These are phyloP conservation scores for Pelosia muscerda DNA, from an alignment of 2,888 invertebrate genomes.

Conservation along the genomic window DNA sequence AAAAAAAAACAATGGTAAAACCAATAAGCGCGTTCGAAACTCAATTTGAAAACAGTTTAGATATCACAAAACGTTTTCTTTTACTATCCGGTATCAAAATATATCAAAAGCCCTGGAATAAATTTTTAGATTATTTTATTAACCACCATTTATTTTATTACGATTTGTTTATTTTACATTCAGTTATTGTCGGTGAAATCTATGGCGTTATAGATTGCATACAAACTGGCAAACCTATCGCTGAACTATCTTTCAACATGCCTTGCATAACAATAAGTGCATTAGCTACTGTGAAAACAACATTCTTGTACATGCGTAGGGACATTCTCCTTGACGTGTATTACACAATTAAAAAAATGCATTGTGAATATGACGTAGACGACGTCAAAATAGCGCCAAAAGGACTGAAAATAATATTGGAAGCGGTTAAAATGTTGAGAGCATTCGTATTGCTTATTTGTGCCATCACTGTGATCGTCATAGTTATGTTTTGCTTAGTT, in stretches of 20 bases:
- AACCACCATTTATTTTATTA: conserved; percentile 55
- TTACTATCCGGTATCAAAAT: conserved; percentile 65
- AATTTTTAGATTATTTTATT: conserved; percentile 43
- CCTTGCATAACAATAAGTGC: conserved; percentile 67
- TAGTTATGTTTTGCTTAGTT: conserved; percentile 58
- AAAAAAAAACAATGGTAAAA: conserved; percentile 11
- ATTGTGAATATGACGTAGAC: conserved; percentile 40
- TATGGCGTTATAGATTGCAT: conserved; percentile 65
- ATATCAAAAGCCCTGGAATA: conserved; percentile 29
- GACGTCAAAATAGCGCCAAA: conserved; percentile 13
- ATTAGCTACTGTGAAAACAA: conserved; percentile 61
- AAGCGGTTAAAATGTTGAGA: conserved; percentile 56
- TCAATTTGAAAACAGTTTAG: conserved; percentile 57
- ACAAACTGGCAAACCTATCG: conserved; percentile 55
- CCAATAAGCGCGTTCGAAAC: conserved; percentile 17
- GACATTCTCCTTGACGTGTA: conserved; percentile 53
- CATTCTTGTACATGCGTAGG: conserved; percentile 58
- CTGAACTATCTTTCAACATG: conserved; percentile 62
- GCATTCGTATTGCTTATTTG: conserved; percentile 51
- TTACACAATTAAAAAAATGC: conserved; percentile 60
- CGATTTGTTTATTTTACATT: conserved; percentile 60
- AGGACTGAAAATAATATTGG: conserved; percentile 47
- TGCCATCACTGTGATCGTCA: conserved; percentile 48
- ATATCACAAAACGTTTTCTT: conserved; percentile 55
- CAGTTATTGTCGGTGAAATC: conserved; percentile 65